These are phyloP conservation scores for Rutpela maculata DNA, from an alignment of 2,888 invertebrate genomes.

Conservation along the genomic window DNA sequence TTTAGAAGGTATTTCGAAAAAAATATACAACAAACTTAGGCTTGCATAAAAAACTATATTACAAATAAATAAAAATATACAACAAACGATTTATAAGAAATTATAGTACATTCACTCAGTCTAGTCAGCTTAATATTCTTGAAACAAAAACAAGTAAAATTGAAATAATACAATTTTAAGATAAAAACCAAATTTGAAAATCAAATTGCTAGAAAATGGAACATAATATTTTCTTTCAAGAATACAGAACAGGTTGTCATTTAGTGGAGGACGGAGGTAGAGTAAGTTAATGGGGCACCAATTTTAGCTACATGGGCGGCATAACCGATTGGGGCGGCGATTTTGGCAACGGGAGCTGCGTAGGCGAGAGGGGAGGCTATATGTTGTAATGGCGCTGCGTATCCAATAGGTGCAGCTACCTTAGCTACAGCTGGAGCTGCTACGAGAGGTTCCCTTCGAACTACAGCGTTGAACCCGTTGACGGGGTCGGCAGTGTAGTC, in stretches of 20 bases:
- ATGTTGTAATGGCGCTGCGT: slow-evolving; percentile 37
- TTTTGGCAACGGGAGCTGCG: slow-evolving; percentile 39
- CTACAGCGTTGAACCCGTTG: slow-evolving; percentile 77
- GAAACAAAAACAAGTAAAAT: neutral
- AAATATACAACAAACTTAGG: neutral
- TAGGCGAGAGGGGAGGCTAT: slow-evolving; percentile 39
- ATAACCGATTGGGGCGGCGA: neutral
- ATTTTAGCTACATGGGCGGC: slow-evolving; percentile 6
- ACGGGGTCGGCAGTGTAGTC: slow-evolving; percentile 77
- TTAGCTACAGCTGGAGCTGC: slow-evolving; percentile 75
- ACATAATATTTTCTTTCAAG: neutral
- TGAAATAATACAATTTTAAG: neutral
- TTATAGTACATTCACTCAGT: slow-evolving; percentile 5
- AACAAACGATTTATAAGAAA: slow-evolving; percentile 16
- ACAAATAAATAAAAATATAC: slow-evolving; percentile 38
- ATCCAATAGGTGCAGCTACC: slow-evolving; percentile 44
- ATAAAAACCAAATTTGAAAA: neutral
- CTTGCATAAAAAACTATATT: slow-evolving; percentile 30
- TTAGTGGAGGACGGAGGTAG: slow-evolving; percentile 5
- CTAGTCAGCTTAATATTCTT: neutral
- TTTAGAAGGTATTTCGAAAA: neutral
- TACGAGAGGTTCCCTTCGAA: slow-evolving; percentile 74
- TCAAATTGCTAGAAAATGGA: too few species aligned
- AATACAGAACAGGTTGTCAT: neutral
- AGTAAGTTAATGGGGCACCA: neutral